phyloP scores from a whole-genome alignment of 2,797 vertebrate genomes.

The Rhinatrema bivittatum region DNA sequence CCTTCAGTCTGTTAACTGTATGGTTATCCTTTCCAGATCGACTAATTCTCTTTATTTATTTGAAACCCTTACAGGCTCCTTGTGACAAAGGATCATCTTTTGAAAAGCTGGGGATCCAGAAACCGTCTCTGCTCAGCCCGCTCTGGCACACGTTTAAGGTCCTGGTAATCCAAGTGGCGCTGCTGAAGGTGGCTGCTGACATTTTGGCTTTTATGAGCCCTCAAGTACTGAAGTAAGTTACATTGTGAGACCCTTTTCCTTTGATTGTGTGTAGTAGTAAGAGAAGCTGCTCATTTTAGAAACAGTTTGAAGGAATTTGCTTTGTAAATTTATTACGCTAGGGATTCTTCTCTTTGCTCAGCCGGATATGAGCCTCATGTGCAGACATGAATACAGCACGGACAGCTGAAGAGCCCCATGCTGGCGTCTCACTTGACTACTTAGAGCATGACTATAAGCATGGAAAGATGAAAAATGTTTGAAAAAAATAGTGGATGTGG shows the following conservation, averaged over 20 bases:
- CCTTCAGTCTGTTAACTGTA: too few relatives aligned
- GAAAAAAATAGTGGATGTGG: too few relatives aligned
- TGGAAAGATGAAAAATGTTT: too few relatives aligned
- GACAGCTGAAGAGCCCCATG: too few relatives aligned
- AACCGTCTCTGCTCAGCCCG: constrained; percentile 31
- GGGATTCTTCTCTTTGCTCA: too few relatives aligned
- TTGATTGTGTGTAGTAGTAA: neutral
- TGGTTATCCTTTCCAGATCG: neutral
- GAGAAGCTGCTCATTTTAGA: too few relatives aligned
- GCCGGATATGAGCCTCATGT: too few relatives aligned
- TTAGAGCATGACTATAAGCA: too few relatives aligned
- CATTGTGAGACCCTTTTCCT: neutral
- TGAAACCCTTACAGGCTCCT: constrained; percentile 9
- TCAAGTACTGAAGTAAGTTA: constrained; percentile 49
- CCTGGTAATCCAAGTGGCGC: constrained; percentile 36
- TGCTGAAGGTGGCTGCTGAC: constrained; percentile 48
- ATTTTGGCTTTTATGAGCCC: constrained; percentile 40
- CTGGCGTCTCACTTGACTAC: too few relatives aligned
- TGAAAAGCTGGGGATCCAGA: constrained; percentile 24
- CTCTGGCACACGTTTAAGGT: constrained; percentile 47
- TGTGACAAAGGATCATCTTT: neutral
- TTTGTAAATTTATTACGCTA: too few relatives aligned
- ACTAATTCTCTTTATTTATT: neutral
- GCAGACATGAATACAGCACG: too few relatives aligned
- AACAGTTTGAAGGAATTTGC: too few relatives aligned